Base-by-base conservation (phyloP, 2,113 vertebrate genomes). In the Oceanites oceanicus region DNA sequence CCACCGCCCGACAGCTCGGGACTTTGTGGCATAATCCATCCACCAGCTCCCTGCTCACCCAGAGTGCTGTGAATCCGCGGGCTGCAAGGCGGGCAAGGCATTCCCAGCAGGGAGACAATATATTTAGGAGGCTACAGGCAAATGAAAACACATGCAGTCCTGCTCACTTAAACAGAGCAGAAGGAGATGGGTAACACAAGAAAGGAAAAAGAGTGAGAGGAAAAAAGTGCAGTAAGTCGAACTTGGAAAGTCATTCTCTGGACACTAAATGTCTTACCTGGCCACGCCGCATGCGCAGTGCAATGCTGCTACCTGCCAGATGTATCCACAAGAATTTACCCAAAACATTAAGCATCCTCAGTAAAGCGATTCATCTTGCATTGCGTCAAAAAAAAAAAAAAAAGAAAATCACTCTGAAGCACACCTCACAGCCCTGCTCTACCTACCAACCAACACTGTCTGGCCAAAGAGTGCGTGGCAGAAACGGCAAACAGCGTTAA, bases 251-350 rank as follows among this genome's bases (percentile, higher is more conserved):
- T 53, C 30, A n/a, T 58, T 93, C 53, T 67, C 70, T 49, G 30
- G 47, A 40, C 4, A 34, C 34, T 16, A 72, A 38, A 59, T 18
- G n/a, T 67, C 56, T 74, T 38, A 73, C 3, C 20, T 47, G 29
- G 56, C 55, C 58, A 49, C 25, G 32, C 42, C 2, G 1, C 13
- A 53, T 0, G 13, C 0, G 0, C 50, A 49, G 25, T 29, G 8
- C 47, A 77, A 9, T 34, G 52, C 70, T 55, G 32, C 20, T 85
- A 36, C 50, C 44, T 34, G 45, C 74, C 55, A 91, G 38, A 36
- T 11, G 8, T 7, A 80, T 17, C 38, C 58, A 55, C 32, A 74
- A 49, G 30, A 63, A 79, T 61, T 63, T 38, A 86, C 25, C 36
- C 50, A 29, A 53, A 59, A 65, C 23, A 5, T 26, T 19, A 29